These are phyloP conservation scores for Oreocharis arfaki DNA, from an alignment of 2,113 vertebrate species.

Conservation along the genomic window DNA sequence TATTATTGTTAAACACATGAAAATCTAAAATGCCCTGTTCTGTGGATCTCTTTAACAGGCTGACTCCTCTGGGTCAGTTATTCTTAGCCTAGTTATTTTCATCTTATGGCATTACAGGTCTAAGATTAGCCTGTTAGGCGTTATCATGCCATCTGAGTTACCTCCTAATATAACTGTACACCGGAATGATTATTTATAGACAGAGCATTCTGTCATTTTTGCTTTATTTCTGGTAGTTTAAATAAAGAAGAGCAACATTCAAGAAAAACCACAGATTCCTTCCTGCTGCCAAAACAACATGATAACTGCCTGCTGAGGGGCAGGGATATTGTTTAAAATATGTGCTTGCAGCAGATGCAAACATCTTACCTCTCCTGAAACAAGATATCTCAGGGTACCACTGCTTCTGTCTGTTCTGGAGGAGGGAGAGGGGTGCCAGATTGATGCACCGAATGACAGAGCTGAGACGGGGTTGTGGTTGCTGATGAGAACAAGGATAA, in stretches of 20 bases:
- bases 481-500: slow-evolving; percentile 65
- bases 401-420: background rate
- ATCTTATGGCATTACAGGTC: slow-evolving; percentile 94
- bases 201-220: slow-evolving; percentile 85
- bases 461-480: background rate
- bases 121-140: slow-evolving; percentile 96
- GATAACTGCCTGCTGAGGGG: slow-evolving; percentile 74
- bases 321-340: slow-evolving; percentile 56
- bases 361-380: slow-evolving; percentile 40
- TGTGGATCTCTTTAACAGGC: slow-evolving; percentile 74
- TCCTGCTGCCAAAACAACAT: slow-evolving; percentile 79
- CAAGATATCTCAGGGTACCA: background rate
- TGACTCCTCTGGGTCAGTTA: slow-evolving; percentile 98
- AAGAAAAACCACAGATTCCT: slow-evolving; percentile 81
- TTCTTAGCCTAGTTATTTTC: slow-evolving; percentile 98
- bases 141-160: slow-evolving; percentile 95
- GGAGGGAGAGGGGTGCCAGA: background rate
- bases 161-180: slow-evolving; percentile 91
- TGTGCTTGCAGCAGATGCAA: slow-evolving; percentile 43
- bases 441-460: slow-evolving; percentile 1
- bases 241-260: slow-evolving; percentile 78
- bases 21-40: slow-evolving; percentile 52
- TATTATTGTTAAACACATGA: slow-evolving; percentile 46
- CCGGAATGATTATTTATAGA: slow-evolving; percentile 94
- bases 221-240: slow-evolving; percentile 85